Percentiles rank a stretch among this genome's conserved stretches.
Conservation (phyloP, 1,140 invertebrate species). For the Diplogasteroides magnus region DNA sequence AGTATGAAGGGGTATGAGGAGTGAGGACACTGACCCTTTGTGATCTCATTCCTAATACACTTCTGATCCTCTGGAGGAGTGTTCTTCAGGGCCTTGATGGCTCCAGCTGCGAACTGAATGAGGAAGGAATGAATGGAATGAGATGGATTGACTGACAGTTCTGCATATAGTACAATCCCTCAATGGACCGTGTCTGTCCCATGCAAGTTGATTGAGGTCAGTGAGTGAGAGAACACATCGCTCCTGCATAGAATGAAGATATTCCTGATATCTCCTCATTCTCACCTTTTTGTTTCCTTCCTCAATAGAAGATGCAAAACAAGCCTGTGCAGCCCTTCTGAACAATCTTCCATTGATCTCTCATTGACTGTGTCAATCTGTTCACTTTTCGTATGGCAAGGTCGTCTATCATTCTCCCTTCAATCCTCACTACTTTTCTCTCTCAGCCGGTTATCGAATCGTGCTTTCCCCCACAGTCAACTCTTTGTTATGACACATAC, state of each 20-base stretch:
- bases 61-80: slow-evolving; percentile 54
- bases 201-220: slow-evolving; percentile 50
- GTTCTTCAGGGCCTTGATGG: slow-evolving; percentile 52
- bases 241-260: no score
- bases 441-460: no score
- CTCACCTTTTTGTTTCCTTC: slow-evolving; percentile 51
- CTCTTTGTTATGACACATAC: no score
- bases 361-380: neutral
- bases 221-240: slow-evolving; percentile 48
- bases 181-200: slow-evolving; percentile 49
- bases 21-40: slow-evolving; percentile 31
- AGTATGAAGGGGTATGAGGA: neutral
- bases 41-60: slow-evolving; percentile 51
- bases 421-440: no score
- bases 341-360: slow-evolving; percentile 17
- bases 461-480: no score
- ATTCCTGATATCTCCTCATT: no score
- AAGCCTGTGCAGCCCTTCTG: slow-evolving; percentile 46
- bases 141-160: slow-evolving; percentile 34
- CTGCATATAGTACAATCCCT: slow-evolving; percentile 52
- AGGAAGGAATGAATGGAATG: slow-evolving; percentile 5
- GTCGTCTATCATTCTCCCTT: no score
- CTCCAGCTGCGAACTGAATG: slow-evolving; percentile 51
- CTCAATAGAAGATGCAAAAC: slow-evolving; percentile 49
- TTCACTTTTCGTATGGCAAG: neutral